phyloP scores from a whole-genome alignment of 2,797 vertebrate genomes.

The Crocidura indochinensis region DNA sequence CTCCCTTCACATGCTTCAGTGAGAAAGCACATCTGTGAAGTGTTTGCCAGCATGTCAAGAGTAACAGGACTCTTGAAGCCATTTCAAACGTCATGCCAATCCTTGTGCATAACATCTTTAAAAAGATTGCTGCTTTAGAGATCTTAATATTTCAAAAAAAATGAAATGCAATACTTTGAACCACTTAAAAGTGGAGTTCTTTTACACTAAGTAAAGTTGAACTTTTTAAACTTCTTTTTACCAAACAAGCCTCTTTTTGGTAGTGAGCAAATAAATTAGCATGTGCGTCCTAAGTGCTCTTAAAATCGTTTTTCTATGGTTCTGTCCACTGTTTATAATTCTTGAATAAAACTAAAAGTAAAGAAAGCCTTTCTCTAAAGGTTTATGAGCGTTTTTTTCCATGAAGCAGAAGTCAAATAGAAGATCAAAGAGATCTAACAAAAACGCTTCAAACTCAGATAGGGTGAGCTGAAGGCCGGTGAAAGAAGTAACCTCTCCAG shows the following conservation, averaged over 20 bases:
- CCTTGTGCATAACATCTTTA: conserved; percentile 73
- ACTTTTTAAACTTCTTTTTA: conserved; percentile 78
- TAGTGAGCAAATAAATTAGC: conserved; percentile 83
- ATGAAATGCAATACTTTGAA: conserved; percentile 64
- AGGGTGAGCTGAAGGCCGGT: conserved; percentile 55
- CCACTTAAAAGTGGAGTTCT: conserved; percentile 77
- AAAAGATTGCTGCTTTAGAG: conserved; percentile 75
- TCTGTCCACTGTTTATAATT: conserved; percentile 85
- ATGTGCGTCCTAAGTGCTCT: conserved; percentile 81
- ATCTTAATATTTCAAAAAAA: conserved; percentile 74
- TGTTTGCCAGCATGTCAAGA: conserved; percentile 83
- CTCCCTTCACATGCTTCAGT: conserved; percentile 51
- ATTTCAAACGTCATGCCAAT: conserved; percentile 82
- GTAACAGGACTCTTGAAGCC: conserved; percentile 77
- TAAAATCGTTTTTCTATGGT: conserved; percentile 85
- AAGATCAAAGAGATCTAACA: conserved; percentile 85
- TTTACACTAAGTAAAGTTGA: conserved; percentile 81
- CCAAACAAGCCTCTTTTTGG: conserved; percentile 64
- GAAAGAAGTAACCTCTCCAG: conserved; percentile 72
- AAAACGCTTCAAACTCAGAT: conserved; percentile 71
- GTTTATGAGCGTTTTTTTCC: conserved; percentile 85
- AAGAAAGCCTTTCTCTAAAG: conserved; percentile 83
- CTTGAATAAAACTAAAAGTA: conserved; percentile 85
- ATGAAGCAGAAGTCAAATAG: conserved; percentile 86
- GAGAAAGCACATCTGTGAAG: conserved; percentile 75